Base-by-base conservation (phyloP, 2,797 vertebrate species). In the Enteromius unitaeniatus region DNA sequence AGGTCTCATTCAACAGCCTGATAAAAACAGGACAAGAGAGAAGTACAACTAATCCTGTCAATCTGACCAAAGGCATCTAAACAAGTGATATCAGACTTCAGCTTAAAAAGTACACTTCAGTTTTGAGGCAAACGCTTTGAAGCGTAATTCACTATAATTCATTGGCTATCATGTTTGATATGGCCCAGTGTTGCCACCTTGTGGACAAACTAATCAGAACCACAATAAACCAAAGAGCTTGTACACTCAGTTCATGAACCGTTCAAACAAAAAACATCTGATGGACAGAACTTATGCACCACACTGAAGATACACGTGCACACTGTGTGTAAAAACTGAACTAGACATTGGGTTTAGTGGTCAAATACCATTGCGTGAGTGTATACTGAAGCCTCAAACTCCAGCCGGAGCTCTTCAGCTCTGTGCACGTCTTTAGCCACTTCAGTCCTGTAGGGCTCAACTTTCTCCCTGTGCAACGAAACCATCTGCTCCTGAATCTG, bases 401-500 rank as follows among this genome's bases (percentile, higher is more conserved):
- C 89, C 6, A 88, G 86, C 64, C 86, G 67, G 74, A 93, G 10
- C 42, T 31, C 68, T 69, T 45, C 78, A 0, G 94, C 93, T 62
- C 49, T 42, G 0, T 64, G 85, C 5, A 82, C 73, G 68, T 95
- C 92, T 78, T 86, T 88, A 14, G 92, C 90, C 0, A 91, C 82
- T 81, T 94, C 88, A 0, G 91, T 82, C 79, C 88, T 92, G 86
- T 91, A 93, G 0, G 86, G 69, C 67, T 92, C 92, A 26, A 96
- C 90, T 83, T 92, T 94, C 58, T 93, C 89, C 58, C 89, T 84
- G 23, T 89, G 84, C 28, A 93, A 80, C 0, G 1, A 37, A 60
- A 88, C 85, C 45, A 95, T 94, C 86, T 92, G 87, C 69, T 93
- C 91, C 62, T 87, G 92, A 79, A 94, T 90, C 95, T 95, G 87